These are phyloP conservation scores for Thalassoma bifasciatum DNA, from an alignment of 2,113 vertebrate species.

Conservation along the genomic window DNA sequence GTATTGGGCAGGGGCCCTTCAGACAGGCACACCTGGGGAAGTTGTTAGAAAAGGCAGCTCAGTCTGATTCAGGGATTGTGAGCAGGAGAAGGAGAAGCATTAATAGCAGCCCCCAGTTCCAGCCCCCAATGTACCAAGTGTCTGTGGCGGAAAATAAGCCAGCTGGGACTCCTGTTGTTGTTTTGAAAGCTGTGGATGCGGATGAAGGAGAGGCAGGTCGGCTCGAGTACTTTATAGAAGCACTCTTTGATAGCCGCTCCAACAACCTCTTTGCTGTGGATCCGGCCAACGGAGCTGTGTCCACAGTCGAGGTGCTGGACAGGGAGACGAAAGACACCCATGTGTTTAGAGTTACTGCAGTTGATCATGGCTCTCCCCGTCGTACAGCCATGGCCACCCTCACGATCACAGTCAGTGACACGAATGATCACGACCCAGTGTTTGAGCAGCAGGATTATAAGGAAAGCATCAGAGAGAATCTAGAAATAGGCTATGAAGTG, in stretches of 20 bases:
- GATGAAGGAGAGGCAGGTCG: constrained; percentile 90
- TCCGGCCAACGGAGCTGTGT: constrained; percentile 81
- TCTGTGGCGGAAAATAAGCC: constrained; percentile 91
- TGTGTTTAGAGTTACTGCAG: constrained; percentile 90
- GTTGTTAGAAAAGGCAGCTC: constrained; percentile 70
- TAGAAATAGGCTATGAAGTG: constrained; percentile 96
- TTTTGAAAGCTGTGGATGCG: constrained; percentile 86
- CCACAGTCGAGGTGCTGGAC: constrained; percentile 89
- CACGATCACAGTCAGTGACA: constrained; percentile 89
- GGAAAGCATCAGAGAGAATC: constrained; percentile 94
- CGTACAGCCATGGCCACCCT: constrained; percentile 94
- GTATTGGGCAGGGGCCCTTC: constrained; percentile 78
- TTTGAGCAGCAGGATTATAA: constrained; percentile 95
- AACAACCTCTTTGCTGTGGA: constrained; percentile 87
- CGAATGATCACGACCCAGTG: constrained; percentile 91
- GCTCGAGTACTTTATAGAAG: constrained; percentile 91
- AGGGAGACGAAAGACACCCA: constrained; percentile 95
- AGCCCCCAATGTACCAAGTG: constrained; percentile 94
- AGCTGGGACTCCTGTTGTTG: constrained; percentile 86
- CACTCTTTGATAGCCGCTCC: constrained; percentile 95
- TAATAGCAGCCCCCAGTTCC: constrained; percentile 92
- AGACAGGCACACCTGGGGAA: constrained; percentile 67
- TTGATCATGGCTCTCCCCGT: constrained; percentile 87
- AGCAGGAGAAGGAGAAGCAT: constrained; percentile 85
- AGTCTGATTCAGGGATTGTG: constrained; percentile 61